Evolutionary conservation across 2,113 vertebrate genomes (phyloP).

Genomic region (Callopanchax toddi): DNA sequence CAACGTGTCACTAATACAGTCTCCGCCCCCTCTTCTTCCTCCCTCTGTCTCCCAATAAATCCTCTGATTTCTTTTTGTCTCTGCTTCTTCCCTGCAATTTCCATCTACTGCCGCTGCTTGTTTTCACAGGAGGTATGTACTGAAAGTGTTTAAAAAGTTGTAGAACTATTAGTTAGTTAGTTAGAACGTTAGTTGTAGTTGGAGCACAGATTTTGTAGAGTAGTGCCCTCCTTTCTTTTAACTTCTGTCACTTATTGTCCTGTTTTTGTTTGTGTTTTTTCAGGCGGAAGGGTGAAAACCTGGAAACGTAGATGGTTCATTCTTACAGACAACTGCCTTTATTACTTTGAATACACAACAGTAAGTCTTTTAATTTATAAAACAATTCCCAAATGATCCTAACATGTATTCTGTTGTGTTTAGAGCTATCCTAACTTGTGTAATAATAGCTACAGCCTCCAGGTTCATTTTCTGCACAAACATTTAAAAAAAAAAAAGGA

Average conservation of each 20-base stretch:
- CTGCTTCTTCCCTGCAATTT: conserved; percentile 75
- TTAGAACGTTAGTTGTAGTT: conserved; percentile 10
- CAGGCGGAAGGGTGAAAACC: conserved; percentile 83
- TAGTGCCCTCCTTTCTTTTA: background rate
- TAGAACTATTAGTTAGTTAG: background rate
- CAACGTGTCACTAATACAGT: conserved; percentile 78
- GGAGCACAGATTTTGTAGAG: conserved; percentile 14
- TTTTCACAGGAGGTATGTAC: conserved; percentile 83
- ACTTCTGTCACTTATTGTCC: background rate
- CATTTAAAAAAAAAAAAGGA: too few relatives aligned
- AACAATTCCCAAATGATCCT: background rate
- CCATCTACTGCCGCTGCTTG: conserved; percentile 76
- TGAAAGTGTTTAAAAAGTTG: conserved; percentile 17
- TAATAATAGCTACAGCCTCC: too few relatives aligned
- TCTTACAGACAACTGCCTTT: conserved; percentile 84
- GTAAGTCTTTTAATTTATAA: conserved; percentile 69
- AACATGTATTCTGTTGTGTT: too few relatives aligned
- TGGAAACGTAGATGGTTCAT: conserved; percentile 85
- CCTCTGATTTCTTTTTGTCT: conserved; percentile 60
- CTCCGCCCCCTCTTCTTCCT: conserved; percentile 45
- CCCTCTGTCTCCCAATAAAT: conserved; percentile 56
- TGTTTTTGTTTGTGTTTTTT: conserved; percentile 28
- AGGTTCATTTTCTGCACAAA: too few relatives aligned
- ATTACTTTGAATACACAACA: conserved; percentile 86
- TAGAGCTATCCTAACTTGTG: too few relatives aligned